These are phyloP conservation scores for Callopanchax toddi DNA, from an alignment of 2,113 vertebrate species.

Conservation along the genomic window DNA sequence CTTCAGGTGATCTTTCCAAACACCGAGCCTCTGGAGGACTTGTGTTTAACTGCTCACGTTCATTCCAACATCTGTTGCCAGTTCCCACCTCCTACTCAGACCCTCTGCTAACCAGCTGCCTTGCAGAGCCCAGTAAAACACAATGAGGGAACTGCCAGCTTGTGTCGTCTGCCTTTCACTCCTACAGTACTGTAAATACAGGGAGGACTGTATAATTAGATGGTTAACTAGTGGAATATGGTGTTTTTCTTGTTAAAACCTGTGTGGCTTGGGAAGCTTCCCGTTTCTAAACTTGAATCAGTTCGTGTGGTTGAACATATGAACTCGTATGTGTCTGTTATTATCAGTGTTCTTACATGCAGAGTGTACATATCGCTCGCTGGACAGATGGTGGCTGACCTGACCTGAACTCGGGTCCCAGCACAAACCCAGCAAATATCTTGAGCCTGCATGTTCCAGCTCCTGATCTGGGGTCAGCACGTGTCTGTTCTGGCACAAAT, in stretches of 20 bases:
- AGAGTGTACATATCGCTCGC: slow-evolving; percentile 6
- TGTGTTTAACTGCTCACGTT: slow-evolving; percentile 53
- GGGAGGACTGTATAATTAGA: slow-evolving; percentile 59
- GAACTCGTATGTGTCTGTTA: slow-evolving; percentile 15
- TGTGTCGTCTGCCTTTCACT: slow-evolving; percentile 62
- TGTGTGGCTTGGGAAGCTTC: slow-evolving; percentile 36
- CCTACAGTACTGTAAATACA: slow-evolving; percentile 57
- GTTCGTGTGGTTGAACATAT: slow-evolving; percentile 16
- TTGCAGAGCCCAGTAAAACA: slow-evolving; percentile 46
- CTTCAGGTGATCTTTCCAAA: slow-evolving; percentile 56
- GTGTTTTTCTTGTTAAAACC: slow-evolving; percentile 58
- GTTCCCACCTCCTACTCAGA: slow-evolving; percentile 50
- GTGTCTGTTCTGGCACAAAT: slow-evolving; percentile 49
- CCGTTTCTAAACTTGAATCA: slow-evolving; percentile 33
- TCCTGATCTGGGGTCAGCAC: slow-evolving; percentile 54
- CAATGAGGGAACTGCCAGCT: slow-evolving; percentile 59
- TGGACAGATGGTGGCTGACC: slow-evolving; percentile 64
- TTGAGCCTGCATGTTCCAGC: slow-evolving; percentile 35
- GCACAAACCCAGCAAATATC: slow-evolving; percentile 47
- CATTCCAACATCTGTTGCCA: slow-evolving; percentile 55
- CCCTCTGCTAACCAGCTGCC: slow-evolving; percentile 73
- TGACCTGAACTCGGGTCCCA: slow-evolving; percentile 43
- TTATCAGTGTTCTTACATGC: slow-evolving; percentile 23
- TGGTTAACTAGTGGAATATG: slow-evolving; percentile 50
- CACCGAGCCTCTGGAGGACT: slow-evolving; percentile 46